A percentile compares a stretch with the other conserved stretches of the same genome.
phyloP scores from a whole-genome alignment of 2,797 vertebrate species.

The Anolis apletophallus region DNA sequence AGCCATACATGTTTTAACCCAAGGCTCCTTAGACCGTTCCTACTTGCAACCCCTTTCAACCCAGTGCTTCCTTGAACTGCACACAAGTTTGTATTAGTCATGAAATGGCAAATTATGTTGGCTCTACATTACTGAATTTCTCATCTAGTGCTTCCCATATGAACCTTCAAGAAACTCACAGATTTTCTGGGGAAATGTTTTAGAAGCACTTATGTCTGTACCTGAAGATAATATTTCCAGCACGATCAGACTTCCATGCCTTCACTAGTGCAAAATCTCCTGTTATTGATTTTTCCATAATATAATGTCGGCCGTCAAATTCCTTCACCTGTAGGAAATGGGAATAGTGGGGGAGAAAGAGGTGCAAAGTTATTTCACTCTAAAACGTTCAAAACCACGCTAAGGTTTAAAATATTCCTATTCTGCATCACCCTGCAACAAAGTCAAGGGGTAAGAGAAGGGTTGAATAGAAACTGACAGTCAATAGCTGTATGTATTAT shows the following conservation, averaged over 20 bases:
- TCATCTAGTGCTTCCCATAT: not conserved
- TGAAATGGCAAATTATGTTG: not conserved
- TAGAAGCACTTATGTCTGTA: conserved; percentile 59
- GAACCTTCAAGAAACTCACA: not conserved
- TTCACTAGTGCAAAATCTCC: conserved; percentile 96
- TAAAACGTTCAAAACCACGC: not conserved
- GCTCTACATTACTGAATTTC: not conserved
- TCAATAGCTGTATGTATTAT: too few species aligned
- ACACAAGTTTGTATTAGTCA: not conserved
- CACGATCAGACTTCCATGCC: conserved; percentile 95
- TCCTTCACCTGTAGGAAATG: conserved; percentile 84
- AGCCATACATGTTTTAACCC: not conserved
- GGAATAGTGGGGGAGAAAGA: not conserved
- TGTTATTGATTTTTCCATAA: conserved; percentile 94
- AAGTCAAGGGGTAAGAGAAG: not conserved
- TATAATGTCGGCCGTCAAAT: conserved; percentile 90
- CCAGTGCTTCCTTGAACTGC: not conserved
- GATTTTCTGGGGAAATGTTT: not conserved
- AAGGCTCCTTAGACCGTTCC: too few species aligned
- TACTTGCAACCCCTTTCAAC: too few species aligned
- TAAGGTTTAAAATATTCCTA: not conserved
- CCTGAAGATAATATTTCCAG: conserved; percentile 97
- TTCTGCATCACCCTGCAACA: not conserved
- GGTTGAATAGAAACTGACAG: not conserved
- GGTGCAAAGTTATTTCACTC: conserved; percentile 11